Evolutionary conservation across 2,113 vertebrate genomes (phyloP).

Genomic region (Sebastes fasciatus): DNA sequence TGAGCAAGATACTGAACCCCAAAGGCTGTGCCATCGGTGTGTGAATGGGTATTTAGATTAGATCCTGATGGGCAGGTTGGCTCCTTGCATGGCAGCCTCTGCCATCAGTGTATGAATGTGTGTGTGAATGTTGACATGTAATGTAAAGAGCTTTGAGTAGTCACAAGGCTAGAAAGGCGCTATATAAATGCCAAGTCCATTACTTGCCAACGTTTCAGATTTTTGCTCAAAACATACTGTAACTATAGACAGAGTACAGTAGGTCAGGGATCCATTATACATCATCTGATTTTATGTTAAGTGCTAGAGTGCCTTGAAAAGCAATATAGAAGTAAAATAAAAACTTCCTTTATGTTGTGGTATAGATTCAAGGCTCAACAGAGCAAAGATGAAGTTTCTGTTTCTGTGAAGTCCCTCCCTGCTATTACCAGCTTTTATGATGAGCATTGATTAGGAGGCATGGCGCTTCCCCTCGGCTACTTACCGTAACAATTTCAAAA

Average conservation of each 20-base stretch:
- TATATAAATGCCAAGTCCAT: too few species aligned
- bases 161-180: too few species aligned
- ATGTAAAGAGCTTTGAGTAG: too few species aligned
- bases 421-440: conserved; percentile 54
- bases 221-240: background rate
- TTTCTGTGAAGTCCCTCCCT: conserved; percentile 35
- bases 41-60: too few species aligned
- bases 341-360: background rate
- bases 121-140: too few species aligned
- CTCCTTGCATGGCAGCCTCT: too few species aligned
- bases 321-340: background rate
- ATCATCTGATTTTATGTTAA: background rate
- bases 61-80: too few species aligned
- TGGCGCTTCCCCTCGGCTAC: conserved; percentile 44
- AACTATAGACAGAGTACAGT: background rate
- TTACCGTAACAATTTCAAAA: conserved; percentile 61
- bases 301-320: background rate
- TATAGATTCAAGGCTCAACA: background rate
- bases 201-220: too few species aligned
- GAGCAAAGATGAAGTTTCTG: background rate
- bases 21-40: too few species aligned
- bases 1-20: too few species aligned
- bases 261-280: background rate
- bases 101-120: too few species aligned
- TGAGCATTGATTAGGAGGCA: conserved; percentile 51